These are phyloP conservation scores for Arremon aurantiirostris DNA, from an alignment of 2,797 vertebrate species.

Conservation along the genomic window DNA sequence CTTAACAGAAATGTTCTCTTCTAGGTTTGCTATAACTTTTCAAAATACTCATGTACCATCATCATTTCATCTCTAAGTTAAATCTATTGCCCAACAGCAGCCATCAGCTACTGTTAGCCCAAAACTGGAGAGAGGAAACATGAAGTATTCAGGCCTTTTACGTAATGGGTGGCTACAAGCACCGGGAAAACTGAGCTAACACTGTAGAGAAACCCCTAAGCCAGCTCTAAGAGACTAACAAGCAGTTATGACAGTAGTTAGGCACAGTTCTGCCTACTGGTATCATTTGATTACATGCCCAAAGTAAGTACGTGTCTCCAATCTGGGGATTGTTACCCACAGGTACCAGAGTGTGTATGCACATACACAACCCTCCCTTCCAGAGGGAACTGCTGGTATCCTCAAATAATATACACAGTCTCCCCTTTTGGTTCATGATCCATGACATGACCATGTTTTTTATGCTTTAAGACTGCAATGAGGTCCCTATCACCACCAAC, in stretches of 20 bases:
- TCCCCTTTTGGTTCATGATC: background rate
- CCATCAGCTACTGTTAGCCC: background rate
- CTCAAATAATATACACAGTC: background rate
- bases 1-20: background rate
- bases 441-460: background rate
- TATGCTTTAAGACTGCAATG: background rate
- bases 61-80: background rate
- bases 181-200: background rate
- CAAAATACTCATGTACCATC: background rate
- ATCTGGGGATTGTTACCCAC: background rate
- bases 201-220: background rate
- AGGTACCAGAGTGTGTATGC: background rate
- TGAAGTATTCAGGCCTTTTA: background rate
- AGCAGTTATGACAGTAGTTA: background rate
- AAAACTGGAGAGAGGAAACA: background rate
- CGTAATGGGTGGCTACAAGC: background rate
- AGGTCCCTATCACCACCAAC: background rate
- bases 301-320: background rate
- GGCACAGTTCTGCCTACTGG: background rate
- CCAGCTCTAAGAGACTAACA: background rate
- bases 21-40: background rate
- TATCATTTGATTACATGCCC: background rate
- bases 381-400: background rate
- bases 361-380: background rate
- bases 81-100: background rate